A percentile compares a stretch with the other conserved stretches of the same genome.
These are phyloP conservation scores for Zygogramma bicolorata DNA, from an alignment of 2,888 invertebrate species.

Conservation along the genomic window DNA sequence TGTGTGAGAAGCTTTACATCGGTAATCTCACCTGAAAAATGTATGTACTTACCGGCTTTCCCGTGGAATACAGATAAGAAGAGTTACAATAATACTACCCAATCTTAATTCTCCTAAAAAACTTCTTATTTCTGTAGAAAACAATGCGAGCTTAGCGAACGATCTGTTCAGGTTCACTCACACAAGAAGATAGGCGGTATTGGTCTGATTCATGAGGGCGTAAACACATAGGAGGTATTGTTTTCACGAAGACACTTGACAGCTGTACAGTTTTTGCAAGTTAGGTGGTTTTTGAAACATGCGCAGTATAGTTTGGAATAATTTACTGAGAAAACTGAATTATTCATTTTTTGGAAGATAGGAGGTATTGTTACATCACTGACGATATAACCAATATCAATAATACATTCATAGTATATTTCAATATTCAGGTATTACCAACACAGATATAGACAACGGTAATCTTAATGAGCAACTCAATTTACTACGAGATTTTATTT, in stretches of 20 bases:
- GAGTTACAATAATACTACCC: neutral
- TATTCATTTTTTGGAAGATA: conserved; percentile 2
- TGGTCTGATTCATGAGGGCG: neutral
- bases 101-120: neutral
- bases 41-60: neutral
- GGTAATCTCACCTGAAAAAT: neutral
- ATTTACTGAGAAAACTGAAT: neutral
- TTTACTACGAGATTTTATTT: too few relatives aligned
- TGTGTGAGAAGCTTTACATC: conserved; percentile 2
- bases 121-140: neutral
- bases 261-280: neutral
- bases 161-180: conserved; percentile 8
- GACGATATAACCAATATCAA: too few relatives aligned
- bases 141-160: conserved; percentile 6
- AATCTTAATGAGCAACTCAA: too few relatives aligned
- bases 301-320: neutral
- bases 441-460: too few relatives aligned
- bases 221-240: neutral
- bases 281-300: neutral
- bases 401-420: too few relatives aligned
- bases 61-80: neutral
- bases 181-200: neutral
- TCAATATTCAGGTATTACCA: too few relatives aligned
- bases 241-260: neutral
- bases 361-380: neutral